Evolutionary conservation across 2,113 vertebrate genomes (phyloP), one percentile per base, ranked within the genome.

Genomic region (Sarotherodon lohbergeri): DNA sequence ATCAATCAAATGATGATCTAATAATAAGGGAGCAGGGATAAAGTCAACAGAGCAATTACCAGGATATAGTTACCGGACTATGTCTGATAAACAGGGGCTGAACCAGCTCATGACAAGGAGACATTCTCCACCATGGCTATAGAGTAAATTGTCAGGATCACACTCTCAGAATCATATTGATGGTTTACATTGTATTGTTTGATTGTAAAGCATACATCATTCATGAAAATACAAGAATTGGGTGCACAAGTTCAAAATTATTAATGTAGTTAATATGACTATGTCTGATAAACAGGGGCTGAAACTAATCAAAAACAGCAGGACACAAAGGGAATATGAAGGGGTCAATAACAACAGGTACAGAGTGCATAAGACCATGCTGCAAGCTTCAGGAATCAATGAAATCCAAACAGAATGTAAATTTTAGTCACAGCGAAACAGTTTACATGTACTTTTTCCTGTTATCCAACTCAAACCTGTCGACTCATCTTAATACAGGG

Each of bases 361-460:
- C 55, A 56, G 22, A 27, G 54, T 0, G 0, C 50, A n/a, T n/a
- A n/a, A 54, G 19, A 54, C 50, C 3, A 10, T 0, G 6, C 55
- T 57, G 55, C 12, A 2, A 27, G 55, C 55, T 27, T 57, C 22
- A 57, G 55, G 55, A 57, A 57, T 57, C 22, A 57, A 14, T 57
- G 55, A 14, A 57, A 57, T 27, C 22, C 55, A 14, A 57, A 57
- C 22, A 57, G 55, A 57, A 57, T 57, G 55, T 2, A 27, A 1
- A 14, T 57, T 57, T 57, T 27, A 27, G 55, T 56, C 55, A 56
- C 22, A 56, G 22, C 12, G 1, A 56, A 56, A 56, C 6, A 13
- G 55, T 56, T 56, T 56, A 27, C 22, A 14, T 56, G n/a, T 13
- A 27, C 55, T 56, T 56, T 27, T 56, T 27, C 22, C 55, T 27